Conservation (phyloP, 2,888 invertebrate genomes). For the Eristalis tenax region DNA sequence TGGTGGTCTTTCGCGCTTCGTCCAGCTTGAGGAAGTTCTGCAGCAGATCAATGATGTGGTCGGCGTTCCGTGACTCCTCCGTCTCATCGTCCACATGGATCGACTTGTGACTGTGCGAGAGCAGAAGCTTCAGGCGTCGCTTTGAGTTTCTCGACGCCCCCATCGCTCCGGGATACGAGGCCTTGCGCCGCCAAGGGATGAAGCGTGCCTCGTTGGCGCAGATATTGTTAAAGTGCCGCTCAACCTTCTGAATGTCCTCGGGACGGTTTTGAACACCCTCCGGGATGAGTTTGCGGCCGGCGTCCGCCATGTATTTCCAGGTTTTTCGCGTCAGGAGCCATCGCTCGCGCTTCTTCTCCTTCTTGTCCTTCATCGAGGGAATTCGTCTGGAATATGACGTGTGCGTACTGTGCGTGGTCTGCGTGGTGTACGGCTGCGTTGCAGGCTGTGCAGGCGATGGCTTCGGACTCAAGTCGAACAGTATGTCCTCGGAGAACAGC, state of each 20-base stretch:
- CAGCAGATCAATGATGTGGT: slow-evolving; percentile 76
- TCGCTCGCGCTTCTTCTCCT: slow-evolving; percentile 83
- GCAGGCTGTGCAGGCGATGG: neutral
- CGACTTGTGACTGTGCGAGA: slow-evolving; percentile 72
- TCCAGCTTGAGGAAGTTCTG: slow-evolving; percentile 76
- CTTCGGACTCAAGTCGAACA: slow-evolving; percentile 71
- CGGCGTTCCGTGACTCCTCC: slow-evolving; percentile 73
- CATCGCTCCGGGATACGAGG: slow-evolving; percentile 89
- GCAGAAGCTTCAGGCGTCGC: slow-evolving; percentile 74
- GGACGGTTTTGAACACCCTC: slow-evolving; percentile 88
- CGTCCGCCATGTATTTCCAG: slow-evolving; percentile 96
- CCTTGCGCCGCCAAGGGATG: slow-evolving; percentile 89
- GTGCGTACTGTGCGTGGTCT: slow-evolving; percentile 60
- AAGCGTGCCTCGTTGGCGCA: slow-evolving; percentile 90
- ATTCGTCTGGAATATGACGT: neutral
- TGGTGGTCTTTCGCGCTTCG: slow-evolving; percentile 76
- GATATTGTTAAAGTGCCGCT: slow-evolving; percentile 91
- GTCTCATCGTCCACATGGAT: slow-evolving; percentile 58
- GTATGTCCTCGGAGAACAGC: slow-evolving; percentile 73
- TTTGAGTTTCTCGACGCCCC: slow-evolving; percentile 74
- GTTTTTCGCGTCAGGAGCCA: slow-evolving; percentile 94
- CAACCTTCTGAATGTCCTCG: slow-evolving; percentile 90
- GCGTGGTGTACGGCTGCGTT: slow-evolving; percentile 17
- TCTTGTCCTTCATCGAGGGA: slow-evolving; percentile 71
- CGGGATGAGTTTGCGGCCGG: slow-evolving; percentile 92